A percentile compares a stretch with the other conserved stretches of the same genome.
Evolutionary conservation across 2,113 vertebrate species (phyloP).

Genomic region (Lepidiolamprologus cunningtoni): DNA sequence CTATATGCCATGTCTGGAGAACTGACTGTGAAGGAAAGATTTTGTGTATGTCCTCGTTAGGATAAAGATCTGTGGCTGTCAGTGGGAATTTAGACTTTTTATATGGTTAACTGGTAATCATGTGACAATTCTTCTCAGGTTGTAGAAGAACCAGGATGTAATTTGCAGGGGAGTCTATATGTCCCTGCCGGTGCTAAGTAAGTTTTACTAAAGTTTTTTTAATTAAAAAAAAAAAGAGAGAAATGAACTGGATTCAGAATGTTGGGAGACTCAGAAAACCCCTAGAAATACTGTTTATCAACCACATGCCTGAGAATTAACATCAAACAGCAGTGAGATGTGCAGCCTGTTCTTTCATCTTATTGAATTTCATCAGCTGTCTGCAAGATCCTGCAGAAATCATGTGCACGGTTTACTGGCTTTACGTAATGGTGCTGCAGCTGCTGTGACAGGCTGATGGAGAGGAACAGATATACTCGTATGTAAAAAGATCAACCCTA

Average conservation of each 20-base stretch:
- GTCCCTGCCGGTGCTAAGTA: neutral
- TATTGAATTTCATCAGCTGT: neutral
- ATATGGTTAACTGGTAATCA: neutral
- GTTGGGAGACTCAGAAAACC: neutral
- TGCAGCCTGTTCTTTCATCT: neutral
- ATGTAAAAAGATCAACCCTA: neutral
- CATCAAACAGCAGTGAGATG: neutral
- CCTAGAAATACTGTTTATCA: neutral
- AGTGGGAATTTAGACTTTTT: neutral
- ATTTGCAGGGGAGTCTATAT: neutral
- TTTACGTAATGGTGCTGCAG: neutral
- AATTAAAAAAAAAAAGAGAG: fast-evolving
- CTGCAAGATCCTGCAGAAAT: neutral
- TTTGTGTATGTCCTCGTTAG: fast-evolving
- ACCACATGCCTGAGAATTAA: neutral
- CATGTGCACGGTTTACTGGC: neutral
- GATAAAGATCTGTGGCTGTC: neutral
- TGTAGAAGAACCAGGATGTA: neutral
- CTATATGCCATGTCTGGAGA: neutral
- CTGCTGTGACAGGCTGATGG: neutral
- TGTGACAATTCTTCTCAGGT: neutral
- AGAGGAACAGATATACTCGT: neutral
- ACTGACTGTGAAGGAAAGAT: neutral
- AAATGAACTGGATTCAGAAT: neutral
- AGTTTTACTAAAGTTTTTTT: neutral